These are phyloP conservation scores for Perdita meconis DNA, from an alignment of 2,888 invertebrate genomes.

Conservation along the genomic window DNA sequence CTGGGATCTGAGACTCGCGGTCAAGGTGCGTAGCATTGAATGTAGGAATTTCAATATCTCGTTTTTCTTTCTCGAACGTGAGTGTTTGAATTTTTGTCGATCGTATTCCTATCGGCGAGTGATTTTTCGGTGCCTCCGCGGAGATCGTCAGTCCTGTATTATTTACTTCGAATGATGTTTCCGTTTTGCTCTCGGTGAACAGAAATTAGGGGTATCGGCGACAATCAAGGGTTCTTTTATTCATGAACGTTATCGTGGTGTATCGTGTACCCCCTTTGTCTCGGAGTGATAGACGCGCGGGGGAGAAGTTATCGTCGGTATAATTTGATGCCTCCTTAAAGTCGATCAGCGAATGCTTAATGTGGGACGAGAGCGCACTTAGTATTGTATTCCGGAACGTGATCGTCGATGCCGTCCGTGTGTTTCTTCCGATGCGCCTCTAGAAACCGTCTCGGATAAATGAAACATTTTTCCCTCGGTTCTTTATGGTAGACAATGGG, in stretches of 20 bases:
- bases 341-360: slow-evolving; percentile 54
- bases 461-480: slow-evolving; percentile 55
- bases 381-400: slow-evolving; percentile 53
- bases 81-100: neutral
- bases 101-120: neutral
- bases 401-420: slow-evolving; percentile 37
- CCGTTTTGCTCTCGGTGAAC: too few species aligned
- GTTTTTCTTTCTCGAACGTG: neutral
- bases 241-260: too few species aligned
- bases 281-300: slow-evolving; percentile 19
- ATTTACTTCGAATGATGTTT: too few species aligned
- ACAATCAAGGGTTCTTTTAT: too few species aligned
- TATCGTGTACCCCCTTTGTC: slow-evolving; percentile 29
- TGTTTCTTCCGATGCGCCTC: slow-evolving; percentile 32
- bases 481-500: slow-evolving; percentile 62
- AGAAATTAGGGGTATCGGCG: too few species aligned
- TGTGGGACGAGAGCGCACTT: slow-evolving; percentile 43
- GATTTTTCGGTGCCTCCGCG: too few species aligned
- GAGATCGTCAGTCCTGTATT: too few species aligned
- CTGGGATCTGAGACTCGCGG: slow-evolving; percentile 51
- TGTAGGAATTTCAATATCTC: neutral
- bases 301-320: slow-evolving; percentile 30
- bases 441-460: slow-evolving; percentile 52
- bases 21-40: slow-evolving; percentile 45
- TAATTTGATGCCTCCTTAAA: slow-evolving; percentile 44